Evolutionary conservation across 2,113 vertebrate genomes (phyloP).

Genomic region (Machaerirhynchus nigripectus): DNA sequence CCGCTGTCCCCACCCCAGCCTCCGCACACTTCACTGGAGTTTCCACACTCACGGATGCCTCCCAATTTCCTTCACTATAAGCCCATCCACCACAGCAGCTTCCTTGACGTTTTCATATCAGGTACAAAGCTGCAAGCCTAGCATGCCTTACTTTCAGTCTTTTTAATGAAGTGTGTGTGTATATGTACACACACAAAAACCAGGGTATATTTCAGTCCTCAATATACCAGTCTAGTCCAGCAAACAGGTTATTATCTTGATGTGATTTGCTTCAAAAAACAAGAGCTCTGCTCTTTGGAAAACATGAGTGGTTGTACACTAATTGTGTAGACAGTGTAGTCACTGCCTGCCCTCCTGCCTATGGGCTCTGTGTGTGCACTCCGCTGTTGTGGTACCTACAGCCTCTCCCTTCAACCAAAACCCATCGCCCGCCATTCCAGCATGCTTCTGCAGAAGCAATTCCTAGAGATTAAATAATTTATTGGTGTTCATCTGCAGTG

Average conservation of each 20-base stretch:
- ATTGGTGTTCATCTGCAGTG: neutral
- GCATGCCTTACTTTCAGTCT: neutral
- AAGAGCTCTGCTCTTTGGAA: neutral
- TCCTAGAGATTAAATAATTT: conserved; percentile 44
- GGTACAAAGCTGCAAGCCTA: conserved; percentile 24
- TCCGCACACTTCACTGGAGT: conserved; percentile 22
- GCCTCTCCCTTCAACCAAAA: neutral
- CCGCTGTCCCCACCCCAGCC: conserved; percentile 45
- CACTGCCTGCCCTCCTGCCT: neutral
- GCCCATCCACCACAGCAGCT: conserved; percentile 18
- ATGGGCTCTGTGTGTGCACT: neutral
- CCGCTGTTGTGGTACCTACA: neutral
- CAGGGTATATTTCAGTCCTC: neutral
- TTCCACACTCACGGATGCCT: neutral
- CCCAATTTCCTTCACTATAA: neutral
- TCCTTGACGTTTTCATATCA: neutral
- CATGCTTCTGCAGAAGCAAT: neutral
- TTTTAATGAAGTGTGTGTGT: neutral
- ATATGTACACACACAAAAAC: fast-evolving
- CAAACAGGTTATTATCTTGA: conserved; percentile 21
- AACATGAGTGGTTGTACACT: neutral
- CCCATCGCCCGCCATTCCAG: neutral
- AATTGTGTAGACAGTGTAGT: neutral
- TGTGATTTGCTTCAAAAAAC: conserved; percentile 15
- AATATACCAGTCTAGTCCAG: neutral